Base-by-base conservation (phyloP, 2,113 vertebrate genomes). In the Ondatra zibethicus region DNA sequence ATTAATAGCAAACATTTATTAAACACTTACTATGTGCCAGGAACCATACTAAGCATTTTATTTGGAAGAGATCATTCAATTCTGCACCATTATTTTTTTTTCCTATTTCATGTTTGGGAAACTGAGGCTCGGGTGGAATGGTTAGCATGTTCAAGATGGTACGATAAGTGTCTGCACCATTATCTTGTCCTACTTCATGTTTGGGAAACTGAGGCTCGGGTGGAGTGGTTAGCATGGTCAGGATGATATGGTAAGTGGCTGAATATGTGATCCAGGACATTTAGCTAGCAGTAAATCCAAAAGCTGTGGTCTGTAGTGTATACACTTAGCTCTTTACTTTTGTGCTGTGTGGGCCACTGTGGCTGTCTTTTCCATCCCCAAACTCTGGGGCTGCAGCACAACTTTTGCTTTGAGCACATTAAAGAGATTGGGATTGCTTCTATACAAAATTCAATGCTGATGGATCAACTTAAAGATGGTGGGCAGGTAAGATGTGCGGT, bases 1-100 rank as follows among this genome's bases (percentile, higher is more conserved):
- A 97, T 96, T 98, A 97, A 97, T 97, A 97, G 94, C 97, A 95
- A 97, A 98, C 96, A 96, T 96, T 96, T 97, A 97, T 82, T 94
- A 97, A 97, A 77, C 73, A 89, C 96, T 94, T 78, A 70, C 58
- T 95, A 72, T 94, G 55, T 97, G 96, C 86, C 94, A 96, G 95
- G n/a, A 94, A 42, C 73, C 90, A 93, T 91, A 82, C 63, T 91
- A 93, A 94, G 70, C 76, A 2, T 97, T 94, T 97, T 90, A 76
- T 93, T 88, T 86, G 90, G 80, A 85, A 86, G 61, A 84, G 78
- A 88, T 55, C 55, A 70, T 47, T 94, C 84, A 94, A 70, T 63
- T 52, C 63, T 88, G 45, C 68, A 73, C 66, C 65, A 85, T 94
- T 70, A 88, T 88, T 90, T 88, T 88, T 90, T 88, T 78, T 76